phyloP scores from a whole-genome alignment of 2,797 vertebrate species.

The Phrynocephalus guinanensis region DNA sequence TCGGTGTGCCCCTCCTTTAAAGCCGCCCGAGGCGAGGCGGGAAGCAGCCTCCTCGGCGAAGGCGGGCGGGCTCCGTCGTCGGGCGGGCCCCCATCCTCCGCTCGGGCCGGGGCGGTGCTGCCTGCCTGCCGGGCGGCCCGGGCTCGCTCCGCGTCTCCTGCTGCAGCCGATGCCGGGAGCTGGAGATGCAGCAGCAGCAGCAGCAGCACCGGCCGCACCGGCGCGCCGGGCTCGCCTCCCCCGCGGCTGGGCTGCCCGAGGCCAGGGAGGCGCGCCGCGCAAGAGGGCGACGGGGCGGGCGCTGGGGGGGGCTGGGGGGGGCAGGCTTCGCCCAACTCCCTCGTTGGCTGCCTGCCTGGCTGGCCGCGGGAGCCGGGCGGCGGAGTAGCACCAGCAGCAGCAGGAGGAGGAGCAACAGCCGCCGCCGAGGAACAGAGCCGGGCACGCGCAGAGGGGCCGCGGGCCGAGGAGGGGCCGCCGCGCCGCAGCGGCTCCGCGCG shows the following conservation, averaged over 20 bases:
- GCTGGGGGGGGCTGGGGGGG: too few species aligned
- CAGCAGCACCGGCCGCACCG: not conserved
- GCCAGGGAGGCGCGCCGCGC: not conserved
- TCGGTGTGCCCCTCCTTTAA: too few species aligned
- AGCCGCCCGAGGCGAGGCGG: not conserved
- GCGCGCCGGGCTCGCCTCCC: not conserved
- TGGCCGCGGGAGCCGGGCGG: too few species aligned
- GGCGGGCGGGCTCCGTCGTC: slow-evolving; percentile 45
- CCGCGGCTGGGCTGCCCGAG: not conserved
- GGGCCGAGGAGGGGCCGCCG: not conserved
- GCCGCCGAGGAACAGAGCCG: too few species aligned
- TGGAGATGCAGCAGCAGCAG: too few species aligned
- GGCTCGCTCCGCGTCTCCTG: not conserved
- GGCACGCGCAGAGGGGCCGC: slow-evolving; percentile 14
- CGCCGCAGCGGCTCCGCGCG: slow-evolving; percentile 2
- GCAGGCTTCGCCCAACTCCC: not conserved
- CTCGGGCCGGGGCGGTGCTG: not conserved
- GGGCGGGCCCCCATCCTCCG: slow-evolving; percentile 34
- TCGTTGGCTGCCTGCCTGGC: too few species aligned
- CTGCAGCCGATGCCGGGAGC: not conserved
- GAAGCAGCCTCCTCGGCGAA: too few species aligned
- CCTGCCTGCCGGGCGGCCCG: not conserved
- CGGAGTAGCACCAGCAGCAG: too few species aligned
- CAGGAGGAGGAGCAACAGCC: not conserved
- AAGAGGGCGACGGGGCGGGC: not conserved